Evolutionary conservation across 2,888 invertebrate genomes (phyloP).

Genomic region (Therioaphis trifolii): DNA sequence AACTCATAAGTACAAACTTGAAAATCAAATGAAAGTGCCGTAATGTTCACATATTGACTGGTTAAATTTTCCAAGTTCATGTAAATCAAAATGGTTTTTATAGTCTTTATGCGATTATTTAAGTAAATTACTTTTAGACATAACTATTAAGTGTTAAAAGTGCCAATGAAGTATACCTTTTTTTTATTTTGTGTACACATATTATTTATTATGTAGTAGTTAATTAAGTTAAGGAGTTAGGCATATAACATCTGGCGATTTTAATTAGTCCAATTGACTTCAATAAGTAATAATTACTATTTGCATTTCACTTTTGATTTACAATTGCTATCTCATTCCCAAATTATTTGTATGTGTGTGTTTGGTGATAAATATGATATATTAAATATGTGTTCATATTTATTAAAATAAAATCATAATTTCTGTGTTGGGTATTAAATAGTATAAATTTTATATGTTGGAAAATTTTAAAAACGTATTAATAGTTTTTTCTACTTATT

Average conservation of each 20-base stretch:
- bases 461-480: constrained; percentile 38
- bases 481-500: constrained; percentile 9
- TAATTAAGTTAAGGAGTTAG: constrained; percentile 49
- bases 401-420: background rate
- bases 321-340: constrained; percentile 29
- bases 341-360: background rate
- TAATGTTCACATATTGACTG: constrained; percentile 60
- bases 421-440: background rate
- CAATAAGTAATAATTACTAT: constrained; percentile 54
- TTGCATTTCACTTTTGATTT: constrained; percentile 45
- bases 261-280: constrained; percentile 62
- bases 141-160: constrained; percentile 53
- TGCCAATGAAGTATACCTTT: constrained; percentile 60
- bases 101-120: constrained; percentile 15
- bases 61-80: constrained; percentile 48
- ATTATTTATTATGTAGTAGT: constrained; percentile 52
- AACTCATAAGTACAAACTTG: constrained; percentile 54
- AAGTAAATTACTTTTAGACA: constrained; percentile 40
- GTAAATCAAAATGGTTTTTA: constrained; percentile 53
- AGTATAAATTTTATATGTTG: background rate
- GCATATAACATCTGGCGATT: constrained; percentile 54
- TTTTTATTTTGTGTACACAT: constrained; percentile 50
- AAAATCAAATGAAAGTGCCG: constrained; percentile 54
- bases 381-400: background rate
- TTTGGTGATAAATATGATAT: background rate